These are phyloP conservation scores for Equus quagga DNA, from an alignment of 2,113 vertebrate species.

Conservation along the genomic window DNA sequence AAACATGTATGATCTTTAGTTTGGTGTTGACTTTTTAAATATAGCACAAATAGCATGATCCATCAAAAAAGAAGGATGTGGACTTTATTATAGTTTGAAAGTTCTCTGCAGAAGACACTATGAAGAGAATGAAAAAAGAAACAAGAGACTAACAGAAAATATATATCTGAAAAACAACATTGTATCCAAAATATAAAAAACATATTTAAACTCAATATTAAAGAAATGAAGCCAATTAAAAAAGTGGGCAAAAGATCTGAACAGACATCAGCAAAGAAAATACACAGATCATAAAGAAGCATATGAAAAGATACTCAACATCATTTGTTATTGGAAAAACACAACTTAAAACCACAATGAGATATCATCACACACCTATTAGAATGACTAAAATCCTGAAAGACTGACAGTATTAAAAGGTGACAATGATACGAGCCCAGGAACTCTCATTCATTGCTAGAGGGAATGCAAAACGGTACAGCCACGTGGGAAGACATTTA, in stretches of 20 bases:
- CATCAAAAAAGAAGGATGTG: background rate
- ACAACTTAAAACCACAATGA: background rate
- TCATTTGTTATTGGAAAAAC: background rate
- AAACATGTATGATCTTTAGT: background rate
- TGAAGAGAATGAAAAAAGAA: background rate
- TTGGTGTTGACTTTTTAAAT: background rate
- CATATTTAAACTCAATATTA: background rate
- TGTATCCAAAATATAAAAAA: background rate
- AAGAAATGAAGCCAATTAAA: background rate
- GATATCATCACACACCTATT: background rate
- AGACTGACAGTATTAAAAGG: background rate
- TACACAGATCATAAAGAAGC: background rate
- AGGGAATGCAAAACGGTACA: background rate
- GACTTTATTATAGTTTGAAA: conserved; percentile 6
- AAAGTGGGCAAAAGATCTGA: background rate
- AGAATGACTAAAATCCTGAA: background rate
- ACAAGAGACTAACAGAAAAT: background rate
- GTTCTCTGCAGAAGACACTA: background rate
- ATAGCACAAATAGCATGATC: background rate
- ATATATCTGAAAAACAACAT: background rate
- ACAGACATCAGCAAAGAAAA: background rate
- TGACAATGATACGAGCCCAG: background rate
- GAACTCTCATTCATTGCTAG: background rate
- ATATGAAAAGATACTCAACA: background rate
- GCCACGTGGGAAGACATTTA: background rate